These are phyloP conservation scores for Ardeotis arabs DNA, from an alignment of 2,113 vertebrate species.

Conservation along the genomic window DNA sequence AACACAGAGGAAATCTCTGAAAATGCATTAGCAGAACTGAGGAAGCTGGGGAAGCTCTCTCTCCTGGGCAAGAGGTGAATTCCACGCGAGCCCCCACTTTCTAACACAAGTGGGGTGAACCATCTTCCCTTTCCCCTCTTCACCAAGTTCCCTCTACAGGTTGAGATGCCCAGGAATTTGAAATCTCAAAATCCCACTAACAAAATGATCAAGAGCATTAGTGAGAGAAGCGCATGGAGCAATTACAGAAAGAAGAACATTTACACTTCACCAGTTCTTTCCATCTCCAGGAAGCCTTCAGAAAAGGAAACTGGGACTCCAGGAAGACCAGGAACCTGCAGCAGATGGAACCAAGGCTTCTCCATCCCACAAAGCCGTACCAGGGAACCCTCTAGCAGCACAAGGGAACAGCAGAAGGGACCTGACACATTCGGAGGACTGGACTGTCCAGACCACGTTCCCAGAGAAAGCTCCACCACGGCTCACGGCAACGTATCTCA, in stretches of 20 bases:
- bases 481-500: rapidly evolving
- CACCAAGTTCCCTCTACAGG: background rate
- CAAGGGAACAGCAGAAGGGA: background rate
- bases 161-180: background rate
- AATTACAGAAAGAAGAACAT: background rate
- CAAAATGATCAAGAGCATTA: background rate
- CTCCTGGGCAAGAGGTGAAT: background rate
- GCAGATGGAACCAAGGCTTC: background rate
- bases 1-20: background rate
- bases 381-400: background rate
- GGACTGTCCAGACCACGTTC: background rate
- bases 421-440: rapidly evolving
- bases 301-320: background rate
- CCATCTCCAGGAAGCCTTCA: background rate
- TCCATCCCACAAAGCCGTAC: background rate
- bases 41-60: background rate
- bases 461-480: background rate
- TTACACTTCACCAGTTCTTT: rapidly evolving
- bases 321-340: rapidly evolving
- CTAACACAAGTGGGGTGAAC: background rate
- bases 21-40: background rate
- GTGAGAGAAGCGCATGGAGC: rapidly evolving
- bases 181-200: background rate
- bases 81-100: rapidly evolving
- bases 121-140: background rate